Evolutionary conservation across 2,113 vertebrate genomes (phyloP).

Genomic region (Climacteris rufus): DNA sequence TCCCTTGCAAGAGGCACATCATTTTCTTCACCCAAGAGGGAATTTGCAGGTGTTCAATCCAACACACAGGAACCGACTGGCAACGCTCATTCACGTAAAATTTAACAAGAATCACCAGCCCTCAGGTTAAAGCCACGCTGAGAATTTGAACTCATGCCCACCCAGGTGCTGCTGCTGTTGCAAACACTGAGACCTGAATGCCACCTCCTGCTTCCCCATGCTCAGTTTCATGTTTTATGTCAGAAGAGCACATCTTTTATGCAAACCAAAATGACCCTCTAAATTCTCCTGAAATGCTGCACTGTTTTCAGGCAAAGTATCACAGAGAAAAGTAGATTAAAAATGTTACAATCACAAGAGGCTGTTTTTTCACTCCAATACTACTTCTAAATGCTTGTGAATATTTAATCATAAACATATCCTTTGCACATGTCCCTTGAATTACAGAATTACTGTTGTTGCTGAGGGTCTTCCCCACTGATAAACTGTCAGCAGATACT

Average conservation of each 20-base stretch:
- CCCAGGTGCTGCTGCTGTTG: constrained; percentile 35
- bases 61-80: background rate
- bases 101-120: constrained; percentile 46
- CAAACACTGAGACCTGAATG: background rate
- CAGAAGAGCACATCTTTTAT: background rate
- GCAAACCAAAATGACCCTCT: constrained; percentile 4
- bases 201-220: background rate
- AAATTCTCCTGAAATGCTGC: background rate
- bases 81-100: background rate
- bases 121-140: constrained; percentile 12
- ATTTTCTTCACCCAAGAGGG: constrained; percentile 1
- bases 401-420: background rate
- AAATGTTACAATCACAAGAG: background rate
- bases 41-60: constrained; percentile 46
- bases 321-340: background rate
- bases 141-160: constrained; percentile 21
- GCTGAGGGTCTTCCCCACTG: background rate
- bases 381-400: background rate
- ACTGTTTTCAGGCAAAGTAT: background rate
- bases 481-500: background rate
- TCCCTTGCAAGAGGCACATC: background rate
- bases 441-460: background rate
- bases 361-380: background rate
- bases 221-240: background rate
- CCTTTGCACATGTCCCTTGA: background rate